phyloP scores from a whole-genome alignment of 2,888 invertebrate genomes.

The Morpho achilles region DNA sequence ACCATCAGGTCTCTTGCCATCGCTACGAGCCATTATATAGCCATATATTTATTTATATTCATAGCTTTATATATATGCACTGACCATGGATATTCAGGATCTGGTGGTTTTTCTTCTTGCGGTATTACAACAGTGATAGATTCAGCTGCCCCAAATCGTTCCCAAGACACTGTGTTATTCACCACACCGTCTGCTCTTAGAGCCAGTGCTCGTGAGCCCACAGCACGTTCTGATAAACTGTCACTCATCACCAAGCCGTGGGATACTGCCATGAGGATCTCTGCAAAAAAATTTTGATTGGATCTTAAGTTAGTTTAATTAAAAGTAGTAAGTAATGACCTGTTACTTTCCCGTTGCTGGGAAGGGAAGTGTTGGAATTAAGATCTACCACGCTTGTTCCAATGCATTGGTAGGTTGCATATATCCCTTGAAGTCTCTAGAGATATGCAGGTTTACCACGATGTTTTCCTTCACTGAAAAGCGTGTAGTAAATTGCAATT shows the following conservation, averaged over 20 bases:
- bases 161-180: constrained; percentile 64
- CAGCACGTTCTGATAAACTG: constrained; percentile 66
- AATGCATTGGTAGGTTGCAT: too few species aligned
- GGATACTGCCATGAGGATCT: constrained; percentile 85
- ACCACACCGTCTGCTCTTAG: constrained; percentile 55
- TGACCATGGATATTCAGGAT: constrained; percentile 85
- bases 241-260: constrained; percentile 82
- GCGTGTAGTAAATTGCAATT: too few species aligned
- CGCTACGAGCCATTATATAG: too few species aligned
- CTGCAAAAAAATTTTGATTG: constrained; percentile 53
- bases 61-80: constrained; percentile 25
- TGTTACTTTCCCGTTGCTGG: too few species aligned
- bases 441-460: too few species aligned
- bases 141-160: constrained; percentile 59
- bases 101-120: constrained; percentile 82
- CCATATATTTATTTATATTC: too few species aligned
- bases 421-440: too few species aligned
- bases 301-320: background rate
- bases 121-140: constrained; percentile 66
- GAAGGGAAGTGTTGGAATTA: too few species aligned
- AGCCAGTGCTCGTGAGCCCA: constrained; percentile 73
- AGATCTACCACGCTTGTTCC: too few species aligned
- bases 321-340: background rate
- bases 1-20: too few species aligned
- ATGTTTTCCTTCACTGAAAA: too few species aligned